Evolutionary conservation across 2,797 vertebrate genomes (phyloP).

Genomic region (Fringilla coelebs): DNA sequence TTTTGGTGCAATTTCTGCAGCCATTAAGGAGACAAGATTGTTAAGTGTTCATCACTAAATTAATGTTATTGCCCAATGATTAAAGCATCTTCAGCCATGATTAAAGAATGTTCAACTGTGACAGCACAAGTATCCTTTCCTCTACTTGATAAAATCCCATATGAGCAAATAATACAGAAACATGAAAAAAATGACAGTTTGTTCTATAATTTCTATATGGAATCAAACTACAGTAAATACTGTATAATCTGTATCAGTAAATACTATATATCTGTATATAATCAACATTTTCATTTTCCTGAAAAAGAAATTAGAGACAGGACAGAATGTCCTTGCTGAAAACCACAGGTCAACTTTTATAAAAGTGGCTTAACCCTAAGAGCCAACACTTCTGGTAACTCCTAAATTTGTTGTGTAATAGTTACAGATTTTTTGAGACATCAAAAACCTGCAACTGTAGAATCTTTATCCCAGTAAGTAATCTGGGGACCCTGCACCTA

Average conservation of each 20-base stretch:
- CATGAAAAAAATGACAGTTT: not conserved
- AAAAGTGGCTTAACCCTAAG: not conserved
- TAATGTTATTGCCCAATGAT: not conserved
- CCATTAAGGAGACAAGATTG: not conserved
- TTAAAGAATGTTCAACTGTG: not conserved
- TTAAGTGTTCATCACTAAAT: not conserved
- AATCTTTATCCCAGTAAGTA: not conserved
- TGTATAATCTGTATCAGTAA: not conserved
- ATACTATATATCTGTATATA: not conserved
- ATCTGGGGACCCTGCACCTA: not conserved
- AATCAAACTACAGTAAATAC: not conserved
- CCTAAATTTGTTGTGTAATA: not conserved
- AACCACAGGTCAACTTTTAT: not conserved
- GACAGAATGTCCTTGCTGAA: not conserved
- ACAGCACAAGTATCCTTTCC: not conserved
- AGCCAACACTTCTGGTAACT: not conserved
- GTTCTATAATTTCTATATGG: not conserved
- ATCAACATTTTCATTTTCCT: not conserved
- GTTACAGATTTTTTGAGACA: not conserved
- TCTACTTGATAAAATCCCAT: not conserved
- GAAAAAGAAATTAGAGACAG: not conserved
- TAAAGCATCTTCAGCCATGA: not conserved
- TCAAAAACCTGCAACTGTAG: not conserved
- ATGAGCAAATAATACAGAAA: not conserved
- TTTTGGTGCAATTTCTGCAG: not conserved